Evolutionary conservation across 2,797 vertebrate species (phyloP), one percentile per base, ranked within the genome.

Genomic region (Carcharodon carcharias): DNA sequence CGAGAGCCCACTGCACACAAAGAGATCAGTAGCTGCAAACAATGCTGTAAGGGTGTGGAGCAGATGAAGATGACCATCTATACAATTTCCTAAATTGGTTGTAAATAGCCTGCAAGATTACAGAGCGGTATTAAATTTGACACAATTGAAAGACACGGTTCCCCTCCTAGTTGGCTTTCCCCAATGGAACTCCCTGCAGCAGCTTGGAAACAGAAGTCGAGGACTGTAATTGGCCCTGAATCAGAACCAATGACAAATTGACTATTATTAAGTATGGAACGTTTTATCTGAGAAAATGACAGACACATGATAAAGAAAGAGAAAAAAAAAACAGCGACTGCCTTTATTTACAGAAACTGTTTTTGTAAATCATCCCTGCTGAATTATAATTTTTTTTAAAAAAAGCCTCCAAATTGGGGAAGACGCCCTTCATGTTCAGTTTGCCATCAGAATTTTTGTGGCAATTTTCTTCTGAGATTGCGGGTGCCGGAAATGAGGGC

Each of bases 11-110:
- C 61, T 26, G 35, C 23, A n/a, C 21, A 21, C 18, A 93, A 11
- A 63, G 91, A 67, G 89, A 11, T 67, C 9, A 26, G 9, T 93
- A 8, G 18, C 61, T 93, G 61, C 18, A 23, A 7, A 7, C 63
- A 63, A 93, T 65, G 61, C 18, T 40, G 18, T 67, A 45, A 65
- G 63, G 89, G 16, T 65, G 40, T 92, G 6, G n/a, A 93, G n/a
- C 7, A 9, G 91, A 21, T 93, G 88, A 93, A 67, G 61, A 63
- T 93, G 91, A 45, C 91, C 61, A 93, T 93, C 61, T 18, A 45
- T 23, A 26, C 91, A 93, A 93, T 93, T 93, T 93, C n/a, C 58
- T 63, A 67, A 93, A 93, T 93, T 93, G 61, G 91, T 45, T 67
- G 91, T 67, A 67, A 93, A 67, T 67, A 28, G 91, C 63, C 91